A percentile compares a stretch with the other conserved stretches of the same genome.
Evolutionary conservation across 1,140 invertebrate genomes (phyloP).

Genomic region (Lineus longissimus): DNA sequence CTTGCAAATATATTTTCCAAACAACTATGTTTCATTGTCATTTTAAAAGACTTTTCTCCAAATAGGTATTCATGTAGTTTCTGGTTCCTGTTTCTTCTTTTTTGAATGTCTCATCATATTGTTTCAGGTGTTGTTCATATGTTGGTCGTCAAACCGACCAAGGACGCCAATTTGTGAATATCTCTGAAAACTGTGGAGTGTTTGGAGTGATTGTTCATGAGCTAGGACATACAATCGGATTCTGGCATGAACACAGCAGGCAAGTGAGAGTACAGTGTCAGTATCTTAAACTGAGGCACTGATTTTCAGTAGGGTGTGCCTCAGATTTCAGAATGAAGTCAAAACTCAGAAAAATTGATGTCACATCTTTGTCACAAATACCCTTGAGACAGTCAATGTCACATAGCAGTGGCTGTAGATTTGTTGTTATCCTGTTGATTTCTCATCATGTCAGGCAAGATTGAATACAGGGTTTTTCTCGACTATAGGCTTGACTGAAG

Average conservation of each 20-base stretch:
- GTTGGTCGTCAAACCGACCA: conserved; percentile 73
- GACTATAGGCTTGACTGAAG: no score
- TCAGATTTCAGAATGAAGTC: background rate
- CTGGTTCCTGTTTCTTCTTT: background rate
- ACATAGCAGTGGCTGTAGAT: background rate
- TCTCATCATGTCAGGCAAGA: background rate
- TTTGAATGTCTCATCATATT: background rate
- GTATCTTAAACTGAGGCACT: background rate
- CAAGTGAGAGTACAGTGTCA: background rate
- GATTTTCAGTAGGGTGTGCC: background rate
- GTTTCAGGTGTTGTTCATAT: conserved; percentile 86
- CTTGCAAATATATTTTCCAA: background rate
- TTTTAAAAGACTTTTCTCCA: conserved; percentile 11
- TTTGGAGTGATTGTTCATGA: conserved; percentile 98
- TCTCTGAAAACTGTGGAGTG: conserved; percentile 72
- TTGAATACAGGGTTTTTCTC: no score
- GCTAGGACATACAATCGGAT: conserved; percentile 91
- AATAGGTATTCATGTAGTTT: background rate
- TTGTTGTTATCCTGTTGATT: background rate
- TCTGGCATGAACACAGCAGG: conserved; percentile 88
- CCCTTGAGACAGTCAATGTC: background rate
- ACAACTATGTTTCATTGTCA: conserved; percentile 1
- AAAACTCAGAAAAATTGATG: background rate
- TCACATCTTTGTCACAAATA: background rate
- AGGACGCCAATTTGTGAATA: conserved; percentile 13